Base-by-base conservation (phyloP, 2,888 invertebrate species). In the Drosophila pegasa region DNA sequence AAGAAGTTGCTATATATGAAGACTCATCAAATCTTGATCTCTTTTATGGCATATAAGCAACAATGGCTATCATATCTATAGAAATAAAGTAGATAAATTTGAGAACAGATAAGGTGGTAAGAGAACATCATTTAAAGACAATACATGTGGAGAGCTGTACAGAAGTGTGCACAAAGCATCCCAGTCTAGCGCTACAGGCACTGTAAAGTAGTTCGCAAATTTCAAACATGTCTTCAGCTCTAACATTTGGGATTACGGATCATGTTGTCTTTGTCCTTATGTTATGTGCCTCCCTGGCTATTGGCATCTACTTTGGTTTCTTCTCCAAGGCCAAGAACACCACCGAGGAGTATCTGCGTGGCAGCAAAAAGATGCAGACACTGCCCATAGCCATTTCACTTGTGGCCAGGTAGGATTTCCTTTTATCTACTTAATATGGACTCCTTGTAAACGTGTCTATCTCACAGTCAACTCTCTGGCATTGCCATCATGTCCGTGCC, bases 371-470 rank as follows among this genome's bases (percentile, higher is more conserved):
- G 63, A 93, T 95, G 93, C 92, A 93, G 64, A 93, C 93, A 1
- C 92, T 94, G 71, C 95, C 95, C 1, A 94, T 95, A 57, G 93
- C 94, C 14, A 93, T 95, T 87, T 95, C 95, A 0, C 90, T 95
- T n/a, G 92, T 95, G 64, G 94, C 95, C 38, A 91, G 91, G 91
- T 91, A 20, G 4, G 16, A 9, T 14, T 27, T 12, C 3, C 3
- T 9, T 76, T 12, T 75, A 60, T 43, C 8, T 7, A 22, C 16
- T 41, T 7, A 6, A 16, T 16, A 12, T 6, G 4, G 27, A 10
- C 0, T 10, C 5, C 2, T 2, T 6, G 12, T 12, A 12, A 7
- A 18, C 7, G 12, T 12, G 38, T 31, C 20, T 7, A 31, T 38
- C 27, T 75, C 80, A 3, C 58, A 93, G 93, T 69, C 93, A 93